phyloP scores from a whole-genome alignment of 37 sponge, comb jelly and placozoan species.

The Cladorhizidae sp. region DNA sequence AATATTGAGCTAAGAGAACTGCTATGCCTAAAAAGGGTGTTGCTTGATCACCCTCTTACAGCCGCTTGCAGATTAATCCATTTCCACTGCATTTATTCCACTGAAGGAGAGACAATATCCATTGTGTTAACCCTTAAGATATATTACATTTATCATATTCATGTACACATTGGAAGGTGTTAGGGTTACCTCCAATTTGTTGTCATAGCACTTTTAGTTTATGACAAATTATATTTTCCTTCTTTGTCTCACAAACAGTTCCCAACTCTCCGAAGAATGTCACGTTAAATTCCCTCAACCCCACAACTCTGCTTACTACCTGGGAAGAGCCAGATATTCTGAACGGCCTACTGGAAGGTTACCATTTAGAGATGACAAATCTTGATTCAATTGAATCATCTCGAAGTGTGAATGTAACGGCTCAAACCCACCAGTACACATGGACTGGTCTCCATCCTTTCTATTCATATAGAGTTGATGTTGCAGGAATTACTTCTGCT shows the following conservation, averaged over 20 bases:
- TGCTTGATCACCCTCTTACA: too few relatives aligned
- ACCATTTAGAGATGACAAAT: background rate
- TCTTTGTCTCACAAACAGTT: background rate
- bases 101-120: too few relatives aligned
- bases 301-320: background rate
- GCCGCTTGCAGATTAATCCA: too few relatives aligned
- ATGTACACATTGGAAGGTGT: too few relatives aligned
- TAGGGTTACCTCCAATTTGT: too few relatives aligned
- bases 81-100: too few relatives aligned
- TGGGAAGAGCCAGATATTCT: conserved; percentile 11
- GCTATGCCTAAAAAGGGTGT: too few relatives aligned
- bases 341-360: conserved; percentile 17
- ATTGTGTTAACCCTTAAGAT: too few relatives aligned
- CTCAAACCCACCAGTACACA: too few relatives aligned
- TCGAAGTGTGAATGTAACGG: background rate
- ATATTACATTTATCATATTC: too few relatives aligned
- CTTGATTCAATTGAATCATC: background rate
- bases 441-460: conserved; percentile 13
- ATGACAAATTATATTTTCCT: background rate
- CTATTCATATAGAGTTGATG: background rate
- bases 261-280: conserved; percentile 14
- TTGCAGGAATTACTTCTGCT: conserved; percentile 12
- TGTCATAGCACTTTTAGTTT: background rate
- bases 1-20: too few relatives aligned
- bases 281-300: background rate